Conservation (phyloP, 2,888 invertebrate genomes). For the Drosophila diplacantha region DNA sequence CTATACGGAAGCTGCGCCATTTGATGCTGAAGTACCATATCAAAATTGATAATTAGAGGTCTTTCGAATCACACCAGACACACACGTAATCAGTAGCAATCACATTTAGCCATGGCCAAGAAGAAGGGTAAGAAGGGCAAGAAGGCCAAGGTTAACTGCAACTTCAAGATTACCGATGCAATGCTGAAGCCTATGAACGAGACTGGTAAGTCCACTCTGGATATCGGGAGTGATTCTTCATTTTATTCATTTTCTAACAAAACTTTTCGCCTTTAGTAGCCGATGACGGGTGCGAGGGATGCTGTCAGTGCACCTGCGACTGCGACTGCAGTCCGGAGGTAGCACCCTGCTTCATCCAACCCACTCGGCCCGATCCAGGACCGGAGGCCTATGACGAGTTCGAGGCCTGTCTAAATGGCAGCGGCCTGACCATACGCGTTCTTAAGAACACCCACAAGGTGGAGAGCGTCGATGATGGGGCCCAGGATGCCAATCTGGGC, state of each 20-base stretch:
- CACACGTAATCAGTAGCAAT: constrained; percentile 1
- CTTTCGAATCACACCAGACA: constrained; percentile 34
- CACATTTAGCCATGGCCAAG: constrained; percentile 34
- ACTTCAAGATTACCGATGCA: constrained; percentile 10
- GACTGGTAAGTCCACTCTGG: not conserved
- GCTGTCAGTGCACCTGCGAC: constrained; percentile 45
- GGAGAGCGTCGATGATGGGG: constrained; percentile 68
- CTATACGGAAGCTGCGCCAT: constrained; percentile 73
- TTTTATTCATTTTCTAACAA: too few species aligned
- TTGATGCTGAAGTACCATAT: constrained; percentile 74
- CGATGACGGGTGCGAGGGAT: constrained; percentile 43
- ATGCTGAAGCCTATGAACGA: constrained; percentile 33
- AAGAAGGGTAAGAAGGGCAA: constrained; percentile 39
- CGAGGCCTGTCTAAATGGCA: constrained; percentile 76
- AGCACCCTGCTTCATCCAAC: constrained; percentile 62
- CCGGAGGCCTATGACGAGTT: constrained; percentile 77
- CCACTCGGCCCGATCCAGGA: constrained; percentile 64
- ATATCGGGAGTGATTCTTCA: not conserved
- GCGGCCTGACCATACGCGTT: constrained; percentile 75
- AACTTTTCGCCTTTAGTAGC: too few species aligned
- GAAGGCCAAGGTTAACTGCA: constrained; percentile 31
- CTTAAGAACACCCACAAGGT: constrained; percentile 75
- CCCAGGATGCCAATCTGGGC: constrained; percentile 16
- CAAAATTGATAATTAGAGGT: constrained; percentile 51
- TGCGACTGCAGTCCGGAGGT: constrained; percentile 55